These are phyloP conservation scores for Ormyrus nitidulus DNA, from an alignment of 2,888 invertebrate genomes.

Conservation along the genomic window DNA sequence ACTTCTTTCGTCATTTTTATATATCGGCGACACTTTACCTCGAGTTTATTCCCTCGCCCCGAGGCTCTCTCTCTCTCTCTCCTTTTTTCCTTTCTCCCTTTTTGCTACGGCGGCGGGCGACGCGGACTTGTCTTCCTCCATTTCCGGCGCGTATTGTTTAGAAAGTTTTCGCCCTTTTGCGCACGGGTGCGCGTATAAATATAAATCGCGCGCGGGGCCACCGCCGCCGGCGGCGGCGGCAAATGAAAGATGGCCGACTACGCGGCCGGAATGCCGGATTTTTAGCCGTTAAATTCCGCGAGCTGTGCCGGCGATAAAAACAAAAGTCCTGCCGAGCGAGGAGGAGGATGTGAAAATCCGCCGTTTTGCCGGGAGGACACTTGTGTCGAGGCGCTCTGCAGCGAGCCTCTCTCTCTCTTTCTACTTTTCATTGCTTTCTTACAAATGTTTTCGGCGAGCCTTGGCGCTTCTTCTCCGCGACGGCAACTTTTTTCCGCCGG, in stretches of 20 bases:
- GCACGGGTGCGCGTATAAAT: conserved; percentile 41
- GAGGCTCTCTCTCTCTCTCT: neutral
- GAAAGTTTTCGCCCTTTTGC: conserved; percentile 44
- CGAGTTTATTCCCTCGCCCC: conserved; percentile 26
- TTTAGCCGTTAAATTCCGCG: conserved; percentile 32
- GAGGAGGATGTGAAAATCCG: neutral
- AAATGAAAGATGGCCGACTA: conserved; percentile 48
- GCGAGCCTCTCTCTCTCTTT: neutral
- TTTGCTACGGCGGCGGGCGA: neutral
- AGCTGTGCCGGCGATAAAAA: neutral
- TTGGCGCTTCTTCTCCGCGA: too few relatives aligned
- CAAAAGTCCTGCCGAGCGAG: neutral
- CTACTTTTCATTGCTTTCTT: conserved; percentile 11
- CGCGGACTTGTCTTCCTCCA: conserved; percentile 2
- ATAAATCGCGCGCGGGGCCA: conserved; percentile 39
- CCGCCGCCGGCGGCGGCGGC: neutral
- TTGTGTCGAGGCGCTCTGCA: too few relatives aligned
- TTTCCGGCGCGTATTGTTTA: conserved; percentile 49
- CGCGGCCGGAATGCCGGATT: conserved; percentile 45
- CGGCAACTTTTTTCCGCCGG: too few relatives aligned
- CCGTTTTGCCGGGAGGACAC: too few relatives aligned
- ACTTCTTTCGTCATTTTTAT: conserved; percentile 46
- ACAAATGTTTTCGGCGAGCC: neutral
- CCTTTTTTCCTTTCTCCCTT: conserved; percentile 7
- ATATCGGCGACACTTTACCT: conserved; percentile 42